Evolutionary conservation across 2,113 vertebrate species (phyloP).

Genomic region (Lophotis ruficrista): DNA sequence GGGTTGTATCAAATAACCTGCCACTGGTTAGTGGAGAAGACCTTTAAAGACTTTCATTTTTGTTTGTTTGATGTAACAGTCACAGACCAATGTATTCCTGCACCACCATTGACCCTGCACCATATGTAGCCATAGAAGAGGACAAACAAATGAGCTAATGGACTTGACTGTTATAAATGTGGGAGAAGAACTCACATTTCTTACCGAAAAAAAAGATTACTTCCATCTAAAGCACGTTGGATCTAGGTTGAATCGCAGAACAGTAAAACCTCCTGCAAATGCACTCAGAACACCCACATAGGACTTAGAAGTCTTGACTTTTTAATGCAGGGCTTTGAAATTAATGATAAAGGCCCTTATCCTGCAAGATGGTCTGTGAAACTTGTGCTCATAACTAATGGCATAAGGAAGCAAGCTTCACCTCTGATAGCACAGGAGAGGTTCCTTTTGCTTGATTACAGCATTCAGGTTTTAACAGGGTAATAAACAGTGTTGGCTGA

Average conservation of each 20-base stretch:
- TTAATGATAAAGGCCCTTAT: neutral
- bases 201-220: neutral
- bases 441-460: neutral
- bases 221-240: neutral
- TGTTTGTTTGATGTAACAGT: neutral
- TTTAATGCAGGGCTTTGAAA: neutral
- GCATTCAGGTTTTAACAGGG: neutral
- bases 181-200: neutral
- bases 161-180: neutral
- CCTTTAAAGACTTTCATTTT: neutral
- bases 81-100: neutral
- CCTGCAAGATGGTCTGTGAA: neutral
- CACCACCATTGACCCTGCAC: neutral
- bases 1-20: neutral
- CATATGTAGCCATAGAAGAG: neutral
- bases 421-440: neutral
- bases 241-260: neutral
- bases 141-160: neutral
- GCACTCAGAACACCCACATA: neutral
- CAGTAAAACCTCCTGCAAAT: neutral
- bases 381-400: neutral
- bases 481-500: neutral
- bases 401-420: neutral
- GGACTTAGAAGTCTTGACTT: neutral
- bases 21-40: neutral